Evolutionary conservation across 2,797 vertebrate genomes (phyloP).

Genomic region (Pangasius mekongensis): DNA sequence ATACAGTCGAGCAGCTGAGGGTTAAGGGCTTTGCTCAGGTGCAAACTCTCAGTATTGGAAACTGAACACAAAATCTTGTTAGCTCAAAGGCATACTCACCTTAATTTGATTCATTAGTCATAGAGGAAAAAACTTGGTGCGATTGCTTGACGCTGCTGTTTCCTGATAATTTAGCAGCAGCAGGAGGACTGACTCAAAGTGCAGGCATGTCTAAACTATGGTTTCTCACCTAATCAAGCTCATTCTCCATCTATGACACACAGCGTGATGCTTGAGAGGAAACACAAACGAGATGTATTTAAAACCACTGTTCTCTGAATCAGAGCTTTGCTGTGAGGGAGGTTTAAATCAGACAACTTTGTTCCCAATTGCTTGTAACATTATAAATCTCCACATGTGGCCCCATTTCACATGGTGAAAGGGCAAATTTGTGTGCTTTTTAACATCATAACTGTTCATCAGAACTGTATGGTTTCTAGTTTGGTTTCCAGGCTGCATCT

Average conservation of each 20-base stretch:
- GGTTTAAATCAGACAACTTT: constrained; percentile 42
- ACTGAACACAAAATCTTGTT: not conserved
- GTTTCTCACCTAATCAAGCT: constrained; percentile 38
- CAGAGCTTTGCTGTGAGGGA: not conserved
- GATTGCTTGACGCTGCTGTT: not conserved
- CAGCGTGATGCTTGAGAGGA: constrained; percentile 16
- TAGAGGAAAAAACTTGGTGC: not conserved
- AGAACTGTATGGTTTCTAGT: not conserved
- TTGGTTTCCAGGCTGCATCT: not conserved
- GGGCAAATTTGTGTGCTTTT: not conserved
- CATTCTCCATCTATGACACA: constrained; percentile 33
- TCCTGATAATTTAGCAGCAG: constrained; percentile 21
- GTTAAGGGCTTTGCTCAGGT: not conserved
- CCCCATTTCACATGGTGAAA: not conserved
- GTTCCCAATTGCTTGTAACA: constrained; percentile 17
- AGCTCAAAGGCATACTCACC: not conserved
- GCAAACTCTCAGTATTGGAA: not conserved
- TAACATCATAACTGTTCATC: not conserved
- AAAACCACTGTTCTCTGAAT: constrained; percentile 42
- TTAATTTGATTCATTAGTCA: constrained; percentile 3
- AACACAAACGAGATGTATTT: constrained; percentile 20
- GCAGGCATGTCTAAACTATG: constrained; percentile 30
- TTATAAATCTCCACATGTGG: constrained; percentile 15
- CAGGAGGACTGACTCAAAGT: constrained; percentile 51
- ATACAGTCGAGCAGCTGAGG: not conserved